Percentiles rank a stretch among this genome's conserved stretches.
phyloP scores from a whole-genome alignment of 2,797 vertebrate genomes.

The Enoplosus armatus region DNA sequence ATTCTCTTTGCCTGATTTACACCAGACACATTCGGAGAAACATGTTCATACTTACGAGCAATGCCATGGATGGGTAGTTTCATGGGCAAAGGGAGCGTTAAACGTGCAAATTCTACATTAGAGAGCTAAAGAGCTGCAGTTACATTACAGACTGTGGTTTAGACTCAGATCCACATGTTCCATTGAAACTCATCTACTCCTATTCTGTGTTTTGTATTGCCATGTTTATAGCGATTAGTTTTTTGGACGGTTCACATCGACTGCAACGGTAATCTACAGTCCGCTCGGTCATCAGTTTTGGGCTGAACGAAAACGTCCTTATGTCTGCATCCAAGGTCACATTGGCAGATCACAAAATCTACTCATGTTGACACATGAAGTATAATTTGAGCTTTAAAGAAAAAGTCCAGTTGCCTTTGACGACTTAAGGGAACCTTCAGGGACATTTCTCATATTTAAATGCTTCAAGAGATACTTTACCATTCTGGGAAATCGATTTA shows the following conservation, averaged over 20 bases:
- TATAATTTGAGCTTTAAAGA: neutral
- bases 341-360: neutral
- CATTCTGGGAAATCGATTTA: neutral
- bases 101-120: neutral
- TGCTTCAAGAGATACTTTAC: neutral
- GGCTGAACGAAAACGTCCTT: neutral
- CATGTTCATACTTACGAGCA: neutral
- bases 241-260: no score
- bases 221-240: no score
- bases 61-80: neutral
- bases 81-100: neutral
- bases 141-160: neutral
- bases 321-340: neutral
- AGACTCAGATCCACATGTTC: neutral
- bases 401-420: neutral
- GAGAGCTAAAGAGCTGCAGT: neutral
- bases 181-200: neutral
- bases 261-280: neutral
- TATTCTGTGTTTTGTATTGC: neutral
- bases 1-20: conserved; percentile 30
- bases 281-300: neutral
- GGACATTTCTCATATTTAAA: neutral
- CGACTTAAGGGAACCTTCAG: neutral
- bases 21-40: conserved; percentile 14
- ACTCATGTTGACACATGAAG: neutral